Conservation (phyloP, 1,140 invertebrate species). For the Leptonema lineaticorne region DNA sequence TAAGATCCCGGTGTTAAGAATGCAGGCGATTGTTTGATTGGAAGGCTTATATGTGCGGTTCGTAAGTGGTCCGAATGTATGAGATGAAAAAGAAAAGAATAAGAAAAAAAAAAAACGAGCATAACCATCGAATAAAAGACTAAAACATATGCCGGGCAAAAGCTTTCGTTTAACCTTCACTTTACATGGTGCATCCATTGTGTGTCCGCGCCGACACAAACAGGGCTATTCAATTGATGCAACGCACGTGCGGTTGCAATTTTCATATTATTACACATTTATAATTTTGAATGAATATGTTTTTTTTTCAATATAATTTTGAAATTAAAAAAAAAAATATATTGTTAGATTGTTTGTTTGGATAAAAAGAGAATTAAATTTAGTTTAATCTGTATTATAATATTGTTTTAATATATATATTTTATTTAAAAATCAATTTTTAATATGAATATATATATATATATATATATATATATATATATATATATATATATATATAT, state of each 20-base stretch:
- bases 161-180: constrained; percentile 31
- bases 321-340: too few species aligned
- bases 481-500: neutral
- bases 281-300: neutral
- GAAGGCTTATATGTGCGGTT: constrained; percentile 20
- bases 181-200: constrained; percentile 23
- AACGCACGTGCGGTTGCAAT: neutral
- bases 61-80: constrained; percentile 24
- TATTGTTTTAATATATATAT: too few species aligned
- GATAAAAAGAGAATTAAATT: too few species aligned
- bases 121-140: constrained; percentile 21
- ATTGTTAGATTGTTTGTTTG: too few species aligned
- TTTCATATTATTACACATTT: neutral
- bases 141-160: constrained; percentile 26
- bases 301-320: neutral
- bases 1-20: constrained; percentile 10
- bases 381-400: too few species aligned
- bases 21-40: constrained; percentile 24
- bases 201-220: constrained; percentile 3
- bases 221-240: constrained; percentile 1
- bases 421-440: too few species aligned
- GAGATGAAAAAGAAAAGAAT: neutral
- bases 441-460: neutral
- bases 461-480: neutral
- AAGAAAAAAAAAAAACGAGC: neutral